Evolutionary conservation across 2,888 invertebrate genomes (phyloP).

Genomic region (Thymelicus acteon): DNA sequence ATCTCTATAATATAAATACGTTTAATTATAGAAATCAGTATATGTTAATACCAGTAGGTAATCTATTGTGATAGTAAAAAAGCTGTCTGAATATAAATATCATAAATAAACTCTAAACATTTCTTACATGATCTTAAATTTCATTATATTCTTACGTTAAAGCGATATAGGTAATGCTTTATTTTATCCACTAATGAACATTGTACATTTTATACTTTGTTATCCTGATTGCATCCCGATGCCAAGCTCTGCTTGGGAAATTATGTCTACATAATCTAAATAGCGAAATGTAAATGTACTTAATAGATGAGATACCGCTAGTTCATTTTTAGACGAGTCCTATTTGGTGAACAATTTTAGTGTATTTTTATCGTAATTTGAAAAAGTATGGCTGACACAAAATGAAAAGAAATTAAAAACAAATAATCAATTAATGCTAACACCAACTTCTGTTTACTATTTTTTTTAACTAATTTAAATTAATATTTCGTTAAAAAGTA

Average conservation of each 20-base stretch:
- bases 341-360: too few relatives aligned
- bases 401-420: too few relatives aligned
- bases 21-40: not conserved
- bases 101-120: not conserved
- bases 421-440: too few relatives aligned
- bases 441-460: too few relatives aligned
- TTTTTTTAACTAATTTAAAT: too few relatives aligned
- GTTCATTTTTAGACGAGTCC: too few relatives aligned
- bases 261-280: not conserved
- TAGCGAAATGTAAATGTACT: not conserved
- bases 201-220: not conserved
- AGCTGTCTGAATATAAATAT: too few relatives aligned
- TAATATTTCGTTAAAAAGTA: too few relatives aligned
- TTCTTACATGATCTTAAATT: not conserved
- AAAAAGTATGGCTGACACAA: too few relatives aligned
- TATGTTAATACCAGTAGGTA: not conserved
- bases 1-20: not conserved
- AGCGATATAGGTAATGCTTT: not conserved
- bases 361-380: too few relatives aligned
- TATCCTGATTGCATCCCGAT: not conserved
- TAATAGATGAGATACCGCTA: not conserved
- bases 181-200: not conserved
- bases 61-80: too few relatives aligned
- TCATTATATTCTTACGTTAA: not conserved
- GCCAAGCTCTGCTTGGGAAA: slow-evolving; percentile 23